Conservation (phyloP, 2,888 invertebrate genomes). For the Alsophila aescularia region DNA sequence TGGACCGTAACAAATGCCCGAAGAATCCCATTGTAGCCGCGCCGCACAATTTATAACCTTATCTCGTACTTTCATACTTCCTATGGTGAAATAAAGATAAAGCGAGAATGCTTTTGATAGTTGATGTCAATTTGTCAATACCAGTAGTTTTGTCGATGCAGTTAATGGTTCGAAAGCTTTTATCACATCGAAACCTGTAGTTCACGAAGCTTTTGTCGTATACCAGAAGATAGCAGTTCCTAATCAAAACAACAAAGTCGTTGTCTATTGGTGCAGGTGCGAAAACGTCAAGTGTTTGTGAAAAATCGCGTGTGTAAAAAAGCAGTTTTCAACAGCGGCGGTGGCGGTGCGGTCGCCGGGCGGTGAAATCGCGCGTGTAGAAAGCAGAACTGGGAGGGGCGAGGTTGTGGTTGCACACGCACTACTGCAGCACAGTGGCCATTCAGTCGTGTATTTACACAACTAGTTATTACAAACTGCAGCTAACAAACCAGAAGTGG, state of each 20-base stretch:
- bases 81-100: constrained; percentile 46
- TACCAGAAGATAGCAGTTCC: too few species aligned
- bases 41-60: constrained; percentile 70
- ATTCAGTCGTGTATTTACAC: constrained; percentile 43
- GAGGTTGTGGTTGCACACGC: constrained; percentile 56
- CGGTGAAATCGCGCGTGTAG: constrained; percentile 83
- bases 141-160: constrained; percentile 4
- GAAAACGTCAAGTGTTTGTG: constrained; percentile 63
- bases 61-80: constrained; percentile 62
- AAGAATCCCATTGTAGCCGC: constrained; percentile 76
- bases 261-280: constrained; percentile 46
- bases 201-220: constrained; percentile 28
- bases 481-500: constrained; percentile 20
- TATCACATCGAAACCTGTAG: background rate
- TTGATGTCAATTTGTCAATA: constrained; percentile 15
- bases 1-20: constrained; percentile 60
- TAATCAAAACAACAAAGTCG: constrained; percentile 19
- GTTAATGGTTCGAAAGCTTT: constrained; percentile 11
- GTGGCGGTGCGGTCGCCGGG: constrained; percentile 46
- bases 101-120: constrained; percentile 30
- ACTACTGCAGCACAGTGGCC: constrained; percentile 57
- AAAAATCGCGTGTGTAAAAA: constrained; percentile 74
- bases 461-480: constrained; percentile 22
- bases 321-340: constrained; percentile 33
- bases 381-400: constrained; percentile 82